phyloP scores from a whole-genome alignment of 35 echinoderm and acorn worm species.

The Patiria miniata region DNA sequence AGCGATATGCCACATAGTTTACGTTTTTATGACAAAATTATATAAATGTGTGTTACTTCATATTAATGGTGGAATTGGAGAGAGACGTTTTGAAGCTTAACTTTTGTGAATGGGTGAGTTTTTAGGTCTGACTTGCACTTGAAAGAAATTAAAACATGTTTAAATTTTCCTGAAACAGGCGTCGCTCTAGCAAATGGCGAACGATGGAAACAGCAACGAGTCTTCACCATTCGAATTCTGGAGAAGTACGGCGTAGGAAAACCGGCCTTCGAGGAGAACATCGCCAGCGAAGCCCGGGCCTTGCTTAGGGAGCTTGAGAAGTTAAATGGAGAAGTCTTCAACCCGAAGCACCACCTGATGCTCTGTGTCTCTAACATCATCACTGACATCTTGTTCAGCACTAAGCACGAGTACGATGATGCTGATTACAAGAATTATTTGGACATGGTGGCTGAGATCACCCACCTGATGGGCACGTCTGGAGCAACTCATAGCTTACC shows the following conservation, averaged over 20 bases:
- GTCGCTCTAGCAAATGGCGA: not conserved
- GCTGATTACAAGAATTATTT: slow-evolving; percentile 12
- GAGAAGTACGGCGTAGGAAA: not conserved
- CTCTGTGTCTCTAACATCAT: slow-evolving; percentile 46
- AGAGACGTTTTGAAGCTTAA: no score
- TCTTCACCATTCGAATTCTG: not conserved
- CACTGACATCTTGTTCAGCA: slow-evolving; percentile 21
- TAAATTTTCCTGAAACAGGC: no score
- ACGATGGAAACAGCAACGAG: not conserved
- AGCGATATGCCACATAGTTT: no score
- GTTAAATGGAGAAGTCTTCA: not conserved
- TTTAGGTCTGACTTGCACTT: no score
- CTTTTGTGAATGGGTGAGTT: no score
- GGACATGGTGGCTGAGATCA: slow-evolving; percentile 34
- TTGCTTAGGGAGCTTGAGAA: not conserved
- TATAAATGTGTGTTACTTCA: no score
- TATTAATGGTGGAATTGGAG: no score
- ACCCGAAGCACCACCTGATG: not conserved
- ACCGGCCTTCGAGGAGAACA: not conserved
- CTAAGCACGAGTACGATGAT: slow-evolving; percentile 1
- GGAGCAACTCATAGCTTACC: slow-evolving; percentile 18
- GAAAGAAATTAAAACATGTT: no score
- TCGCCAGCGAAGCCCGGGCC: not conserved
- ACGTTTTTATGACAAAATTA: no score
- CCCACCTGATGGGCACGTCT: not conserved